phyloP scores from a whole-genome alignment of 1,140 invertebrate species.

The Rhysida immarginata region DNA sequence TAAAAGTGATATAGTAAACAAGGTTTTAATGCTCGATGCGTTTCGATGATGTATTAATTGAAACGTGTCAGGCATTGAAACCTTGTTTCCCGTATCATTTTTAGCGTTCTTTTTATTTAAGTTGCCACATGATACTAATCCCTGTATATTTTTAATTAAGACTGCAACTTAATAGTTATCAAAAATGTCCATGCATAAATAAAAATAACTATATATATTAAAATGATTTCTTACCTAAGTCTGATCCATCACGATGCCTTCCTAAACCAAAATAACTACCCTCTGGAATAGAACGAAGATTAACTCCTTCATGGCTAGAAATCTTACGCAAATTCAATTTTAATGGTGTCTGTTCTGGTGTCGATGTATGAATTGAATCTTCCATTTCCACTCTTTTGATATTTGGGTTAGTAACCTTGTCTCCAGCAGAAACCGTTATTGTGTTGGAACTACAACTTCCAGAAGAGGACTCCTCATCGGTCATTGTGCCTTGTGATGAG shows the following conservation, averaged over 20 bases:
- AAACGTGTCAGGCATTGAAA: too few relatives aligned
- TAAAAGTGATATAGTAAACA: too few relatives aligned
- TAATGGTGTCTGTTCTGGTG: neutral
- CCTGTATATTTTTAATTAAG: too few relatives aligned
- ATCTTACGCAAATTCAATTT: neutral
- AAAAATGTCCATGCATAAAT: constrained; percentile 28
- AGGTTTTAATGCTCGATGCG: too few relatives aligned
- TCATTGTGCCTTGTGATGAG: constrained; percentile 13
- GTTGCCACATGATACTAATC: too few relatives aligned
- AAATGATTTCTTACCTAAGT: constrained; percentile 16
- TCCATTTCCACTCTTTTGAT: too few relatives aligned
- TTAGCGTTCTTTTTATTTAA: too few relatives aligned
- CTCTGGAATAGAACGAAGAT: constrained; percentile 10
- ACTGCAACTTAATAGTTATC: too few relatives aligned
- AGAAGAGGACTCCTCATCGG: constrained; percentile 13
- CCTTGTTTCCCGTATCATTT: too few relatives aligned
- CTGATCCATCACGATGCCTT: constrained; percentile 21
- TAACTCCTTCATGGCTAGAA: neutral
- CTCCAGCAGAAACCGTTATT: neutral
- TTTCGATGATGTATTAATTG: too few relatives aligned
- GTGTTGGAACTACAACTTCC: neutral
- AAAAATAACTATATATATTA: constrained; percentile 10
- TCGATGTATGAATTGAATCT: neutral
- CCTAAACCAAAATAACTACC: constrained; percentile 21
- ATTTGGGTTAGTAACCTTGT: too few relatives aligned